Evolutionary conservation across 2,888 invertebrate species (phyloP), one percentile per base, ranked within the genome.

Genomic region (Hypolimnas misippus): DNA sequence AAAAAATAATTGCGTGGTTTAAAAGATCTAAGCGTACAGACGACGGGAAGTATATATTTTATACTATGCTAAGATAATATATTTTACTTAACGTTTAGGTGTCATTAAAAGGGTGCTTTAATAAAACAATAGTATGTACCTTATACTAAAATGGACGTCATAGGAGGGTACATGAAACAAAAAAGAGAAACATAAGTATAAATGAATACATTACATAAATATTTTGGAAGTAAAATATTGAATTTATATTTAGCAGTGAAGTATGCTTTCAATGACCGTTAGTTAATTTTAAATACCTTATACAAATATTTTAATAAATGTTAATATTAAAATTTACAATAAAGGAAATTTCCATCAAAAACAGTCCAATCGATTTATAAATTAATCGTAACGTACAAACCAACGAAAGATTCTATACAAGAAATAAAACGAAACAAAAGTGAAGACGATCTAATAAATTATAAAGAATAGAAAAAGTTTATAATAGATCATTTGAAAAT

Each of bases 111-210:
- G 8, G 2, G 8, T 17, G 10, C 21, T 46, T 21, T 25, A 46
- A 35, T 63, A 58, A 63, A 52, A 19, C 6, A 52, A 55, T 40
- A 17, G 44, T 89, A 88, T 87, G 80, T 89, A 88, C 88, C 87
- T 89, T 81, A 89, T 85, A 87, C 89, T 89, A 87, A 70, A 65
- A 80, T 83, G 84, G 59, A 80, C 86, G 79, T 86, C 88, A 87
- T 78, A 71, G 73, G 73, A 79, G 78, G 79, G 87, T 90, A 90
- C 89, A 90, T 90, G 90, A 87, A 90, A 90, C 90, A 90, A 89
- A 89, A 67, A 67, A 66, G 65, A 68, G 63, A 67, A 66, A 65
- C 63, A 69, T 69, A 65, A 72, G 65, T 67, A 64, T 66, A 65
- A 55, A 63, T 63, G 49, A 44, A 59, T 61, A 61, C 35, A 53